Percentiles rank a stretch among this genome's conserved stretches.
phyloP scores from a whole-genome alignment of 2,797 vertebrate genomes.

The Morelia viridis region DNA sequence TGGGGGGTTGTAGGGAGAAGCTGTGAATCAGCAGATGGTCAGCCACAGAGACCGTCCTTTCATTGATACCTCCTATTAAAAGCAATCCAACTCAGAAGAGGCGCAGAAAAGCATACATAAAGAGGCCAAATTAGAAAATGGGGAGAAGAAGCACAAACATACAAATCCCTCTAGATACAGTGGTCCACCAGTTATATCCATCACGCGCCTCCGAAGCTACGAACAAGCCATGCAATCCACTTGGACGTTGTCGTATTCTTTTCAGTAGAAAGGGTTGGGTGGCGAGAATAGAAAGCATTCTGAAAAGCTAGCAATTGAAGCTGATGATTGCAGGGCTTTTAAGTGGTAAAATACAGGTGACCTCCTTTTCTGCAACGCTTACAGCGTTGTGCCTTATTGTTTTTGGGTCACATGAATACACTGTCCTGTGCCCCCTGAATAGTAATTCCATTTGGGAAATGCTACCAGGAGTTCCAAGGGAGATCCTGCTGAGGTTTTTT shows the following conservation, averaged over 20 bases:
- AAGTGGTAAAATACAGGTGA: background rate
- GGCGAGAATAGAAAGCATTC: background rate
- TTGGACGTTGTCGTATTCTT: background rate
- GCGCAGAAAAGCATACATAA: background rate
- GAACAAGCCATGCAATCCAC: background rate
- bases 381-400: background rate
- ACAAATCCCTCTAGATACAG: too few species aligned
- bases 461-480: background rate
- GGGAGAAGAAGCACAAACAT: background rate
- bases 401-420: background rate
- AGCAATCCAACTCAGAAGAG: background rate
- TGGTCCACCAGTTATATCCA: background rate
- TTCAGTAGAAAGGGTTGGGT: background rate
- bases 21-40: background rate
- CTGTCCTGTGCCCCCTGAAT: background rate
- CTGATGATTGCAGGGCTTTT: background rate
- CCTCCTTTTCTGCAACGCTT: background rate
- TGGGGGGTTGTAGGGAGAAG: background rate
- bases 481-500: background rate
- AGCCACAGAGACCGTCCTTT: background rate
- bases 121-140: background rate
- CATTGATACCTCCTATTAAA: background rate
- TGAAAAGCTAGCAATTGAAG: background rate
- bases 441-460: background rate
- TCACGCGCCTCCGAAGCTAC: background rate